Percentiles rank a stretch among this genome's conserved stretches.
Conservation (phyloP, 2,888 invertebrate species). For the Apodemia mormo region DNA sequence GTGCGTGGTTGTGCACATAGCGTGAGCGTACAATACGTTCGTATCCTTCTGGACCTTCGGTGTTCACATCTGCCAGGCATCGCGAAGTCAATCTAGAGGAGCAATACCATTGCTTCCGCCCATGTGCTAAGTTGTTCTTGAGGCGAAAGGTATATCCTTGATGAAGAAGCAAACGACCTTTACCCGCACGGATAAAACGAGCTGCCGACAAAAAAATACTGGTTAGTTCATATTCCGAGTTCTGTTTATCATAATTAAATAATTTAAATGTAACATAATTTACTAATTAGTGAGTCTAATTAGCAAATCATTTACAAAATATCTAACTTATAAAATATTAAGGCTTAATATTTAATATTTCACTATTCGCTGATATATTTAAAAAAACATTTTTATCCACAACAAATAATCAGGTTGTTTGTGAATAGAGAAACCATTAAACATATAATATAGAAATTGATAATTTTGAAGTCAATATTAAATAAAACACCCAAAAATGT, state of each 20-base stretch:
- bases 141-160: slow-evolving; percentile 76
- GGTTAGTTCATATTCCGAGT: slow-evolving; percentile 27
- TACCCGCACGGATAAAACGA: slow-evolving; percentile 76
- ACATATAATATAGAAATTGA: too few relatives aligned
- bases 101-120: slow-evolving; percentile 78
- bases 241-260: neutral
- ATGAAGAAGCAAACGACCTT: slow-evolving; percentile 70
- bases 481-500: neutral
- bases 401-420: too few relatives aligned
- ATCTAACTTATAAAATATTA: too few relatives aligned
- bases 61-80: slow-evolving; percentile 75
- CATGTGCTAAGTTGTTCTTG: slow-evolving; percentile 77
- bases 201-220: slow-evolving; percentile 51
- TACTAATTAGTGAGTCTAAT: too few relatives aligned
- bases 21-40: slow-evolving; percentile 76
- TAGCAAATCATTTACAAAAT: too few relatives aligned
- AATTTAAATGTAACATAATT: too few relatives aligned
- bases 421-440: neutral
- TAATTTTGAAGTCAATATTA: neutral
- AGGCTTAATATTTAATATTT: neutral
- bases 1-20: slow-evolving; percentile 75
- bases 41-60: slow-evolving; percentile 76
- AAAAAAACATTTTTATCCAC: neutral
- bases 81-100: slow-evolving; percentile 74
- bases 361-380: neutral